Evolutionary conservation across 23 tunicate species (phyloP), one percentile per base, ranked within the genome.

Genomic region (Styela clava): DNA sequence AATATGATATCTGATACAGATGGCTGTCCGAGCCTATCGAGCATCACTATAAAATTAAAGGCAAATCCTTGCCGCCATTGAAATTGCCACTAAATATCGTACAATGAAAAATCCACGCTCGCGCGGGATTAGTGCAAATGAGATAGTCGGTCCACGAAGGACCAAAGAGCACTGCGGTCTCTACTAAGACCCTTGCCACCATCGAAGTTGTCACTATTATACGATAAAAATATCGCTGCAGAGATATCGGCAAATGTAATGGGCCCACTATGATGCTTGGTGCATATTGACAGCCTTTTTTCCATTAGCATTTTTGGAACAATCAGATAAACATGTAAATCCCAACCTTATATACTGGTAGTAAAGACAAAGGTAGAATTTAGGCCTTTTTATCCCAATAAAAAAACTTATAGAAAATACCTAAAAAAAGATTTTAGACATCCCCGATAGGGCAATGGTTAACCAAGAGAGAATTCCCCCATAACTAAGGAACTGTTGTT

Each of bases 21-120:
- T 44, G 77, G 77, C 77, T 71, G 77, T 71, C 77, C 77, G 77
- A 71, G 77, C 77, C 77, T 18, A 7, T 34, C 35, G 29, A 71
- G 77, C 32, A 34, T 34, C 77, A 32, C 77, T 30, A 31, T 26
- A 26, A 71, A 35, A 71, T 19, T 35, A 31, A 34, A 71, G 27
- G 73, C 73, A 28, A 3, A n/a, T n/a, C 3, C 77, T 3, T 29
- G 20, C 5, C 16, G 5, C 56, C 56, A 44, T 44, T 44, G 56
- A 44, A 44, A n/a, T 5, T 44, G 56, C 56, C 56, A 12, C 7
- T 12, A 44, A 44, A 44, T 5, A 44, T 5, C 7, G 12, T 7
- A 44, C 12, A 44, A 44, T 71, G 77, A 26, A 71, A 71, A 71
- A 71, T 19, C 27, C 5, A 3, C 23, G 7, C 16, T 19, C 27